Evolutionary conservation across 53 echinoderm and acorn worm species (phyloP).

Genomic region (Stichopus horrens): DNA sequence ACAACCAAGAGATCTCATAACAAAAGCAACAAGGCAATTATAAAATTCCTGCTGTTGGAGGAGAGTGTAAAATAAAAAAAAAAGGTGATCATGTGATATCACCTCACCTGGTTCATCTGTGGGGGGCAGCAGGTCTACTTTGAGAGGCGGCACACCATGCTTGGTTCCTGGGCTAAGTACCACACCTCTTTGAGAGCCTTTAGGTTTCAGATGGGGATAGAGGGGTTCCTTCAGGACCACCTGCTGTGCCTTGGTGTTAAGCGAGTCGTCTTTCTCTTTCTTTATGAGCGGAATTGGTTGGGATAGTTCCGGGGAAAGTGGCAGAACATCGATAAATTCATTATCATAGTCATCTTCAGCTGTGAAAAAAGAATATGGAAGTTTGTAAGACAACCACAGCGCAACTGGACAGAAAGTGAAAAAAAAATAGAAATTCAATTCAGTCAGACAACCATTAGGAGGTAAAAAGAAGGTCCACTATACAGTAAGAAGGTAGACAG

Average conservation of each 20-base stretch:
- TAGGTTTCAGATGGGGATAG: slow-evolving; percentile 29
- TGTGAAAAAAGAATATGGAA: background rate
- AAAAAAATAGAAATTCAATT: too few species aligned
- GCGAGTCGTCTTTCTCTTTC: background rate
- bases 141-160: slow-evolving; percentile 26
- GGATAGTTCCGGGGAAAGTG: slow-evolving; percentile 22
- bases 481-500: too few species aligned
- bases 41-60: too few species aligned
- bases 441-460: too few species aligned
- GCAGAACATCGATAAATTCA: slow-evolving; percentile 13
- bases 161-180: slow-evolving; percentile 22
- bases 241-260: slow-evolving; percentile 3
- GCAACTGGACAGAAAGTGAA: too few species aligned
- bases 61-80: too few species aligned
- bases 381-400: too few species aligned
- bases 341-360: slow-evolving; percentile 20
- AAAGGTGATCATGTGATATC: background rate
- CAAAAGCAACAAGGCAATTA: too few species aligned
- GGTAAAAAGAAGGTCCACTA: too few species aligned
- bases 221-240: slow-evolving; percentile 43
- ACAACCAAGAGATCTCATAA: too few species aligned
- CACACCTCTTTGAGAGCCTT: slow-evolving; percentile 6
- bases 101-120: slow-evolving; percentile 38
- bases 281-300: slow-evolving; percentile 40
- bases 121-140: slow-evolving; percentile 23